Conservation (phyloP, 2,113 vertebrate species). For the Leptobrachium leishanense region DNA sequence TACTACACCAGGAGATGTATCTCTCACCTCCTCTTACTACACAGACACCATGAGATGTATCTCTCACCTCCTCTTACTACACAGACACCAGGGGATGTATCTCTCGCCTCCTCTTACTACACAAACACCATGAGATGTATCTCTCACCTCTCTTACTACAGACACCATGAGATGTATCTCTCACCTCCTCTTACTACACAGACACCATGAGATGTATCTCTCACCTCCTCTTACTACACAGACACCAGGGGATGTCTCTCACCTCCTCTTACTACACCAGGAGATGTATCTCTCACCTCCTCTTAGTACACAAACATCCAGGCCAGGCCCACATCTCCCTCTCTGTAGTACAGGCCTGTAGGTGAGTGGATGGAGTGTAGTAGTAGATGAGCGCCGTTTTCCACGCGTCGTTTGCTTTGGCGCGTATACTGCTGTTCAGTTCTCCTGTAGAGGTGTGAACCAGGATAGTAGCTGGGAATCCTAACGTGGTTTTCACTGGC, state of each 20-base stretch:
- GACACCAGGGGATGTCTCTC: no score
- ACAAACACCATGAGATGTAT: neutral
- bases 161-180: no score
- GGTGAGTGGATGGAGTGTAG: neutral
- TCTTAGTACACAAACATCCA: no score
- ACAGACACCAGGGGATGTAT: neutral
- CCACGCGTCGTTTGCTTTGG: conserved; percentile 75
- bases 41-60: neutral
- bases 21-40: neutral
- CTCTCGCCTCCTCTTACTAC: neutral
- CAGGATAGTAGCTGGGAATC: conserved; percentile 77
- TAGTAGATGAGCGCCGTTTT: conserved; percentile 56
- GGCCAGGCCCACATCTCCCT: no score
- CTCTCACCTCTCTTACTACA: neutral
- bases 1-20: neutral
- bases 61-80: neutral
- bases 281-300: no score
- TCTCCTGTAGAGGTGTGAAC: conserved; percentile 82
- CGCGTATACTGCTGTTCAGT: conserved; percentile 69
- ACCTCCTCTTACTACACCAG: no score
- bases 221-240: no score
- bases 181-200: no score
- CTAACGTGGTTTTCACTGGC: conserved; percentile 74
- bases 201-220: no score
- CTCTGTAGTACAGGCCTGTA: no score